These are phyloP conservation scores for Hydrotaea diabolus DNA, from an alignment of 2,888 invertebrate species.

Conservation along the genomic window DNA sequence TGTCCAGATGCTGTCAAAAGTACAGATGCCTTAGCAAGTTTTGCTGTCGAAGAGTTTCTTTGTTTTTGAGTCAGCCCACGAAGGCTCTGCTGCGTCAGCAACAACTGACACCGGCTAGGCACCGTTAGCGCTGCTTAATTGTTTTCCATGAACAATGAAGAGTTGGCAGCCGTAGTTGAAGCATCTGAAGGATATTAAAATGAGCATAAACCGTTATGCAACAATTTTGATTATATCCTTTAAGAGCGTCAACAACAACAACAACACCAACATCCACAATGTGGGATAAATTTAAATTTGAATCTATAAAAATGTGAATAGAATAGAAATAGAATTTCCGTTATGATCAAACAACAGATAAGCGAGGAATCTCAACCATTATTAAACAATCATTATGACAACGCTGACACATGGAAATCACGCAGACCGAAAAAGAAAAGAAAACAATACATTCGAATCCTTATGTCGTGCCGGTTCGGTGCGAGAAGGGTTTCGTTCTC, in stretches of 20 bases:
- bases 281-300: not conserved
- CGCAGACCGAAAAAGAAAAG: slow-evolving; percentile 8
- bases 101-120: not conserved
- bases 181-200: slow-evolving; percentile 46
- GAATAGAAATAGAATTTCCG: slow-evolving; percentile 67
- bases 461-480: slow-evolving; percentile 39
- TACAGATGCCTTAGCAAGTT: no score
- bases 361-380: not conserved
- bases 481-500: slow-evolving; percentile 47
- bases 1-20: no score
- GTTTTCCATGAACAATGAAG: not conserved
- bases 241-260: no score
- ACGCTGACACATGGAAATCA: slow-evolving; percentile 47
- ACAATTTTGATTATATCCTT: slow-evolving; percentile 34
- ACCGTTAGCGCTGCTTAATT: slow-evolving; percentile 18
- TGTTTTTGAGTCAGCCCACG: not conserved
- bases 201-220: slow-evolving; percentile 61
- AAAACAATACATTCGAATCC: slow-evolving; percentile 35
- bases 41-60: no score
- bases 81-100: not conserved
- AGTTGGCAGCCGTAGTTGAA: not conserved
- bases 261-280: slow-evolving; percentile 8
- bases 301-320: no score
- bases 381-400: slow-evolving; percentile 53
- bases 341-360: slow-evolving; percentile 28